phyloP scores from a whole-genome alignment of 2,797 vertebrate species.

The Oreochromis mossambicus region DNA sequence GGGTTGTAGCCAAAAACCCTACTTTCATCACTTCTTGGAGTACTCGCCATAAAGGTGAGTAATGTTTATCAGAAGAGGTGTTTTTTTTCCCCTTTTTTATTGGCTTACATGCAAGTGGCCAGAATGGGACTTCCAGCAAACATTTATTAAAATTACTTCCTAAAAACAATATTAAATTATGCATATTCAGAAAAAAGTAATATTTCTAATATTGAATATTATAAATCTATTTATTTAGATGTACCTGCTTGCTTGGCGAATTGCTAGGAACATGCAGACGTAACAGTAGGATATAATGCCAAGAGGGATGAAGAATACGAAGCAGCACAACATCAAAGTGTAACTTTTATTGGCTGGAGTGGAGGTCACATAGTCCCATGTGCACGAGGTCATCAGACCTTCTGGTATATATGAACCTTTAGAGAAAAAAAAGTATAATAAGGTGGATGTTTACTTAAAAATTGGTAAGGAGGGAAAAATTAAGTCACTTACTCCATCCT shows the following conservation, averaged over 20 bases:
- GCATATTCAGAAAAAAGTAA: background rate
- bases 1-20: background rate
- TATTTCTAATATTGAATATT: background rate
- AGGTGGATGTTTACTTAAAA: background rate
- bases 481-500: conserved; percentile 87
- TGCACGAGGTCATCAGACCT: conserved; percentile 82
- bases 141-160: background rate
- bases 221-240: background rate
- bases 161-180: background rate
- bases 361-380: conserved; percentile 79
- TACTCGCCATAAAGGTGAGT: background rate
- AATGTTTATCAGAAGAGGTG: background rate
- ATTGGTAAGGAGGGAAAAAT: background rate
- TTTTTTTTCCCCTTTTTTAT: rapidly evolving
- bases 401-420: conserved; percentile 81
- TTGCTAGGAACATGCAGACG: conserved; percentile 77
- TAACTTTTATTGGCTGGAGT: conserved; percentile 77
- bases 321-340: conserved; percentile 82
- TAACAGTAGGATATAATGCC: conserved; percentile 78
- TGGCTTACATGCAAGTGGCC: background rate
- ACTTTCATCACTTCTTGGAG: background rate
- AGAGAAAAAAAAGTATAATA: background rate
- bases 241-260: conserved; percentile 73
- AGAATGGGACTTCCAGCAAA: background rate
- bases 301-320: conserved; percentile 80